Percentiles rank a stretch among this genome's conserved stretches.
Conservation (phyloP, 1,140 invertebrate genomes). For the Procambarus virginalis region DNA sequence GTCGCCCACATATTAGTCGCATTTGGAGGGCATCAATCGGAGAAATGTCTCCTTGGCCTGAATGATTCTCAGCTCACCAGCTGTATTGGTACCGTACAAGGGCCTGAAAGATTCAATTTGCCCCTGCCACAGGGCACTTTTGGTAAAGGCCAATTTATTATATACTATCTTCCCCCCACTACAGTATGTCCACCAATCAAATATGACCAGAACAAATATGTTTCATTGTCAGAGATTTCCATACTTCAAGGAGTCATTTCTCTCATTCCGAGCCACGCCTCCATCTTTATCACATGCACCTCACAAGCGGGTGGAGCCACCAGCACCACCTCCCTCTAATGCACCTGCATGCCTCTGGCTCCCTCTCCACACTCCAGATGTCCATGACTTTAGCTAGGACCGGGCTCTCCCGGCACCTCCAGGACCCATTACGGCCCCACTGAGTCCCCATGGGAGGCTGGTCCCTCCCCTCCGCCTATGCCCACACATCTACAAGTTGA, state of each 20-base stretch:
- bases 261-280: background rate
- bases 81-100: background rate
- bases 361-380: conserved; percentile 54
- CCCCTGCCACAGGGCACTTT: too few species aligned
- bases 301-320: conserved; percentile 18
- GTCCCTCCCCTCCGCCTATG: conserved; percentile 86
- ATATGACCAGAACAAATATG: too few species aligned
- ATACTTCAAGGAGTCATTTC: background rate
- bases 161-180: too few species aligned
- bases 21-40: background rate
- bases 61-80: background rate
- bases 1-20: background rate
- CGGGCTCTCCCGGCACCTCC: conserved; percentile 34
- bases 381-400: conserved; percentile 51
- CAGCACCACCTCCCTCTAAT: conserved; percentile 35
- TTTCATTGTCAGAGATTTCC: too few species aligned
- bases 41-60: background rate
- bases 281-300: conserved; percentile 2
- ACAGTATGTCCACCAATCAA: too few species aligned
- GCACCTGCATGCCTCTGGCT: conserved; percentile 39
- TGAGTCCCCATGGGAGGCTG: conserved; percentile 68
- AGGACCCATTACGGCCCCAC: conserved; percentile 43
- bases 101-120: background rate
- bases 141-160: too few species aligned
- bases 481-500: conserved; percentile 82